Evolutionary conservation across 2,888 invertebrate genomes (phyloP), one percentile per base, ranked within the genome.

Genomic region (Lordiphosa fenestrarum): DNA sequence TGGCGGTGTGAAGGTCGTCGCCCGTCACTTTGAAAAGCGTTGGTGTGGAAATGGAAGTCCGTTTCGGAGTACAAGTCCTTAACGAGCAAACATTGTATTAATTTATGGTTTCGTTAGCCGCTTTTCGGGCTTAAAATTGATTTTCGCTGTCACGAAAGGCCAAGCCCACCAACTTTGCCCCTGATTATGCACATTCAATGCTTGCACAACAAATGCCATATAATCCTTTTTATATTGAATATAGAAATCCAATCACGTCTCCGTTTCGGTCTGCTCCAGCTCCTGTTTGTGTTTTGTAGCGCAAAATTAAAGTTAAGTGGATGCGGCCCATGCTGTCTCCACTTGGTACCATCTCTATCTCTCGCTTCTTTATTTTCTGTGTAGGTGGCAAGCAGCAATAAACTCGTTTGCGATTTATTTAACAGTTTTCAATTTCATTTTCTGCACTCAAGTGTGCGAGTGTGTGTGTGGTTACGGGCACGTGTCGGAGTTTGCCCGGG

Each of bases 141-240:
- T 80, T 83, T 76, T 66, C 44, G 65, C 47, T 49, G 49, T 48
- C 53, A 50, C 47, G 53, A 37, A 37, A 23, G 35, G 25, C 21
- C 4, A 13, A 10, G 21, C 33, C 6, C 50, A 49, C 62, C 67
- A 80, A 83, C 74, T 80, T 83, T 80, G 77, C 81, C 83, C 83
- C 80, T 80, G 77, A 80, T 80, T 73, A 74, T 77, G 77, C 77
- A 74, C 66, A 74, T 64, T 58, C 58, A 62, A 64, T 57, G 66
- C 46, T 39, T 44, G 15, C 15, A 15, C 15, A 15, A 15, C 15
- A 15, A 15, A 15, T 44, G 62, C 68, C 62, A 61, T 71, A 68
- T 82, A 78, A 78, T 80, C 83, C 83, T 77, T 80, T 80, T 70
- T 77, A 80, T 80, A 83, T 80, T 80, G 74, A 80, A 83, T 83